These are phyloP conservation scores for Sitta carolinensis DNA, from an alignment of 2,797 vertebrate genomes.

Conservation along the genomic window DNA sequence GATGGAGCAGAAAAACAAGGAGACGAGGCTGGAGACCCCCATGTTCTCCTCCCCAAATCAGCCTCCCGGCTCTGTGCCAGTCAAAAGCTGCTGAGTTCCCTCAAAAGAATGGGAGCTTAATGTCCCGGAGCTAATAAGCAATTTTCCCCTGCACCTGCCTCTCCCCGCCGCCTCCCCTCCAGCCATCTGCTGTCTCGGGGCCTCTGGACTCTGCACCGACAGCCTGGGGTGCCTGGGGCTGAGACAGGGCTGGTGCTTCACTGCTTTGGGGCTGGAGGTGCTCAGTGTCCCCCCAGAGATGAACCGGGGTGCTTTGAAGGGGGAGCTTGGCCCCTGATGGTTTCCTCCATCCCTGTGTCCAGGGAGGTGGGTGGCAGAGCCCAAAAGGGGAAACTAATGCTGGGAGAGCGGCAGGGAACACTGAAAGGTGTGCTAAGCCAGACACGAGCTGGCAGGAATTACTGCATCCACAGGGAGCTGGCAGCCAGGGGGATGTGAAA, in stretches of 20 bases:
- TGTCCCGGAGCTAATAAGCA: conserved; percentile 50
- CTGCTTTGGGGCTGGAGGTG: neutral
- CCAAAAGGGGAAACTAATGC: neutral
- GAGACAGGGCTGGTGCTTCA: rapidly evolving
- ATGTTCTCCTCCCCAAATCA: neutral
- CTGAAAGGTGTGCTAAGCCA: neutral
- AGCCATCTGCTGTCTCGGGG: conserved; percentile 69
- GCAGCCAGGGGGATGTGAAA: rapidly evolving
- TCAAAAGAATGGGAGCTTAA: conserved; percentile 47
- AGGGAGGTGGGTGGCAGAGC: neutral
- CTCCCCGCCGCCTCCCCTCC: neutral
- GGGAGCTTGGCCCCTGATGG: neutral
- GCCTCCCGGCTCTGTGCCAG: neutral
- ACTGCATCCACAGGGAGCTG: neutral
- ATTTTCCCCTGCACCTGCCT: conserved; percentile 69
- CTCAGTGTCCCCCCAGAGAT: neutral
- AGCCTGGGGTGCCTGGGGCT: neutral
- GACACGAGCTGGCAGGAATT: neutral
- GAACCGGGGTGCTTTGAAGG: neutral
- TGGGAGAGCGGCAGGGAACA: neutral
- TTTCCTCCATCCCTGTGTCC: neutral
- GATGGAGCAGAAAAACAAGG: neutral
- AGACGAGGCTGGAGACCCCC: neutral
- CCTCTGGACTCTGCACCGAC: neutral
- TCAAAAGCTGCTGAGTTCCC: neutral